Evolutionary conservation across 1,140 invertebrate species (phyloP), one percentile per base, ranked within the genome.

Genomic region (Ips nitidus): DNA sequence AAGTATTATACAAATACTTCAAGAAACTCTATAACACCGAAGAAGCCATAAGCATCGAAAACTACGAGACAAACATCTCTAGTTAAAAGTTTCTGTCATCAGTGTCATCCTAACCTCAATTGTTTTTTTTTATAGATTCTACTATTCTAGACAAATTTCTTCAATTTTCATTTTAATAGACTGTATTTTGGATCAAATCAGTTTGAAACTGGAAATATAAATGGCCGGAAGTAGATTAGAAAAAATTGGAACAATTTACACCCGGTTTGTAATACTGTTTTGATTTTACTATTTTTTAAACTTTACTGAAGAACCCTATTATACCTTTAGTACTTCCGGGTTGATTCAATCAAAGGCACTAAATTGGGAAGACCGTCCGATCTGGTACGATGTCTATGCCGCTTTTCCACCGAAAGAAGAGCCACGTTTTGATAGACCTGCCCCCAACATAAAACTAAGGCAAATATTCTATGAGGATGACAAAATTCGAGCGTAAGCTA

Each of bases 331-430:
- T 80, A 81, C 90, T 2, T 86, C 86, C 73, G 91, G 92, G 53
- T 81, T 98, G 39, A 74, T 97, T 1, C 84, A 86, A 71, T 85
- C 89, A 37, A 90, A 89, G 53, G 93, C 89, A 3, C 82, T 96
- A 76, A 89, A 86, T 77, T 80, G 87, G 39, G 86, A 91, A 75
- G 92, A 96, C 73, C 84, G 88, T 71, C 94, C 95, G 2, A 53
- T 97, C n/a, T 97, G 95, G 94, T 94, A 90, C 79, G 90, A 94
- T 80, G 80, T 97, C 22, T 95, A 95, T 77, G 86, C 89, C 81
- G 86, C 89, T 6, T 95, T 94, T 83, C 94, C 94, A 4, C 95
- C 95, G 2, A 88, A 89, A 72, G 79, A 86, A 52, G 89, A 93
- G 76, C 95, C 94, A 4, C 81, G 80, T 47, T 93, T 83, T 81